phyloP scores from a whole-genome alignment of 2,113 vertebrate genomes.

The Platycercus adscitus region DNA sequence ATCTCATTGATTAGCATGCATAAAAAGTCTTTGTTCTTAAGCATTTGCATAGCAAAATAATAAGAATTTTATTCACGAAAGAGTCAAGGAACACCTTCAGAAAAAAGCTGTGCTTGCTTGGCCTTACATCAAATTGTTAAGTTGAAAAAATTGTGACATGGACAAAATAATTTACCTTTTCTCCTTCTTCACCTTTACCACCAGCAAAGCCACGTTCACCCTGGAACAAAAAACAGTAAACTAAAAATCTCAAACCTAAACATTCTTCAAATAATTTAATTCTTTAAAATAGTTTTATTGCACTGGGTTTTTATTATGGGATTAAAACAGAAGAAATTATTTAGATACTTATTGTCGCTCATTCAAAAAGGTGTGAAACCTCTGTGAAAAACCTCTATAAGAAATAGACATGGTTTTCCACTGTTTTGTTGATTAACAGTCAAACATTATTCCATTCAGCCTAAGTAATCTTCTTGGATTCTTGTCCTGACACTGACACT shows the following conservation, averaged over 20 bases:
- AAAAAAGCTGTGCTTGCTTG: background rate
- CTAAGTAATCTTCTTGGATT: background rate
- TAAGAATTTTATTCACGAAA: background rate
- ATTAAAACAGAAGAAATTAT: background rate
- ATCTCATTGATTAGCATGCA: background rate
- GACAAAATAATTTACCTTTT: slow-evolving; percentile 71
- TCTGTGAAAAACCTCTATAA: background rate
- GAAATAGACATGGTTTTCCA: background rate
- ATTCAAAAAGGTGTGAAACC: background rate
- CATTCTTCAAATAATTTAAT: background rate
- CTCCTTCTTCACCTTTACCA: slow-evolving; percentile 73
- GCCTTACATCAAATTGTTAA: background rate
- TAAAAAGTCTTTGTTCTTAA: background rate
- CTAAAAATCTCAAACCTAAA: background rate
- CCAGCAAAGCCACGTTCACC: slow-evolving; percentile 74
- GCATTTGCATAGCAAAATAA: background rate
- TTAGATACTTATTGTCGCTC: background rate
- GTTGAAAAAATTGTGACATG: background rate
- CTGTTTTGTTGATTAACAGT: background rate
- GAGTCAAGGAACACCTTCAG: background rate
- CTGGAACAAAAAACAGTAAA: slow-evolving; percentile 48
- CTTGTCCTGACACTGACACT: background rate
- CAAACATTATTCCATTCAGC: background rate
- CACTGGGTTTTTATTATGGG: background rate
- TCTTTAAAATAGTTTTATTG: background rate